Base-by-base conservation (phyloP, 1,140 invertebrate genomes). In the Pogonomyrmex californicus region DNA sequence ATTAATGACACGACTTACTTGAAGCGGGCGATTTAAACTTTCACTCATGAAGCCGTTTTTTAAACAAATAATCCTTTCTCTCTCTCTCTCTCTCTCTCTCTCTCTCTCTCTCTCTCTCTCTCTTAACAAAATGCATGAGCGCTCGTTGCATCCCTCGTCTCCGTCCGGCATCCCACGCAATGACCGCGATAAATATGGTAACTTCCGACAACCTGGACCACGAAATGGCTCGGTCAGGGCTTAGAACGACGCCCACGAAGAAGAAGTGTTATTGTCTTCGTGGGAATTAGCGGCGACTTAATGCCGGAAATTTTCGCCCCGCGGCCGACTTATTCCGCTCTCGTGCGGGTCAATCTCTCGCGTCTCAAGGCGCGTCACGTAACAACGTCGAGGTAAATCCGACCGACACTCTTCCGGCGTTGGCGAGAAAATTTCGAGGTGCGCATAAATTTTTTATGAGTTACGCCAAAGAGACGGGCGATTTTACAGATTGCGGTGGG, bases 151-250 rank as follows among this genome's bases (percentile, higher is more conserved):
- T 12, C 17, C 62, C 44, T 62, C 63, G 12, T 36, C 47, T 12
- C 41, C 68, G 30, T 23, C 23, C 23, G 38, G 14, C 33, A 51
- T 47, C 30, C 65, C 41, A 17, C 54, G 79, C 58, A 71, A 86
- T 30, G 30, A 23, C 41, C 47, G 47, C 66, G 63, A 79, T 86
- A 88, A 89, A 89, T 81, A 89, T 88, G 58, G 68, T 83, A 83
- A 83, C 79, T 73, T 82, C 85, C 65, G 85, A 70, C 85, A 49
- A 54, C 4, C 44, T 51, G 44, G 47, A 86, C 78, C 63, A n/a
- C 66, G 47, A 81, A 63, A 88, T 87, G 41, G 62, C 68, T 75
- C 56, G 79, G 65, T 62, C 86, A 62, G 70, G 76, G 77, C 68
- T 73, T 75, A 44, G 47, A n/a, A 10, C n/a, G 6, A 17, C n/a